Percentiles rank a stretch among this genome's conserved stretches.
Conservation (phyloP, 2,888 invertebrate species). For the Lasioglossum villosulum region DNA sequence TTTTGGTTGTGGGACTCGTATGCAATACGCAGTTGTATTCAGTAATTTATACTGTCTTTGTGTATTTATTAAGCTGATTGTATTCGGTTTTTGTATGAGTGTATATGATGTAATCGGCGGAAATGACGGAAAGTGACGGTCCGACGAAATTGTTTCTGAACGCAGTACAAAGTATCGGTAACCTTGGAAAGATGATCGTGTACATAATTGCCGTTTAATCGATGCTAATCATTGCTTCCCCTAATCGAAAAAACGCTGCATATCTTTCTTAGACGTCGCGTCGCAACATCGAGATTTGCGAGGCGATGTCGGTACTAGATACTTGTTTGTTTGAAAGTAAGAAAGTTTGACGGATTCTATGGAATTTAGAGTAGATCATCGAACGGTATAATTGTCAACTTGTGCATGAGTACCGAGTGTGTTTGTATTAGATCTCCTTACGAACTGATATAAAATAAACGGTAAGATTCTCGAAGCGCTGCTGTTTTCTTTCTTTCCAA, state of each 20-base stretch:
- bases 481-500: neutral
- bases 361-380: slow-evolving; percentile 25
- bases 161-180: slow-evolving; percentile 51
- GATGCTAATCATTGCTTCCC: slow-evolving; percentile 33
- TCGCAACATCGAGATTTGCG: neutral
- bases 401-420: slow-evolving; percentile 39
- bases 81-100: slow-evolving; percentile 4
- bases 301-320: neutral
- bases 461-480: slow-evolving; percentile 20
- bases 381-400: slow-evolving; percentile 38
- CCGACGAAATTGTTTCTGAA: slow-evolving; percentile 28
- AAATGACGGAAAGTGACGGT: neutral
- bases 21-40: slow-evolving; percentile 70
- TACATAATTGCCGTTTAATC: slow-evolving; percentile 55
- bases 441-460: slow-evolving; percentile 65
- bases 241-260: slow-evolving; percentile 15
- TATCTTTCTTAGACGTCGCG: neutral
- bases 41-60: slow-evolving; percentile 45
- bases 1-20: slow-evolving; percentile 71
- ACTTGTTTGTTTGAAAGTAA: slow-evolving; percentile 10
- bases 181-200: slow-evolving; percentile 41
- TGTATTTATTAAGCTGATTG: slow-evolving; percentile 57
- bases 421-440: slow-evolving; percentile 59
- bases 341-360: slow-evolving; percentile 19
- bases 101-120: neutral